Percentiles rank a stretch among this genome's conserved stretches.
phyloP scores from a whole-genome alignment of 2,888 invertebrate genomes.

The Homarus gammarus region DNA sequence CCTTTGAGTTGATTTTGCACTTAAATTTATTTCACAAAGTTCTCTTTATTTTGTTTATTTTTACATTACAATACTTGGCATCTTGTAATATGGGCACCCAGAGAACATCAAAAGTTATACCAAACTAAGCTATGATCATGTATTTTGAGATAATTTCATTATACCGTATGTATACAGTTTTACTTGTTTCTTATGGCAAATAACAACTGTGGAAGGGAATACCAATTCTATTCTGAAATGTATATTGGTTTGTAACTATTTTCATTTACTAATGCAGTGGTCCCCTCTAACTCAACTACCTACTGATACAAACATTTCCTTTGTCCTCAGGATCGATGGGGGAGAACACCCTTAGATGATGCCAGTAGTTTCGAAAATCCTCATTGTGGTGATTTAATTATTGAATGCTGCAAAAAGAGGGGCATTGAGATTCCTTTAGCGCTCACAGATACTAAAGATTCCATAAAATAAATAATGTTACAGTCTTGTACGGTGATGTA shows the following conservation, averaged over 20 bases:
- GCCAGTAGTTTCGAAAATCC: constrained; percentile 74
- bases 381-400: constrained; percentile 31
- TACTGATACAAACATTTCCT: too few relatives aligned
- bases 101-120: too few relatives aligned
- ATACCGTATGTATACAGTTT: too few relatives aligned
- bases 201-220: too few relatives aligned
- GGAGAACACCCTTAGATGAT: constrained; percentile 73
- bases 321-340: constrained; percentile 75
- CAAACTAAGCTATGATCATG: too few relatives aligned
- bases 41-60: too few relatives aligned
- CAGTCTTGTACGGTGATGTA: background rate
- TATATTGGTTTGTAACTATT: background rate
- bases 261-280: background rate
- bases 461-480: background rate
- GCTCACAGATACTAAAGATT: background rate
- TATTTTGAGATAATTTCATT: too few relatives aligned
- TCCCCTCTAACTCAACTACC: background rate
- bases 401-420: constrained; percentile 42
- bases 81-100: too few relatives aligned
- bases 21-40: too few relatives aligned
- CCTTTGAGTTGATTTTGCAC: too few relatives aligned
- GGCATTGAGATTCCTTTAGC: constrained; percentile 32
- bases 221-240: background rate
- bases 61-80: too few relatives aligned
- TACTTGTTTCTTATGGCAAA: too few relatives aligned